Conservation (phyloP, 2,888 invertebrate genomes). For the Choreutis nemorana region DNA sequence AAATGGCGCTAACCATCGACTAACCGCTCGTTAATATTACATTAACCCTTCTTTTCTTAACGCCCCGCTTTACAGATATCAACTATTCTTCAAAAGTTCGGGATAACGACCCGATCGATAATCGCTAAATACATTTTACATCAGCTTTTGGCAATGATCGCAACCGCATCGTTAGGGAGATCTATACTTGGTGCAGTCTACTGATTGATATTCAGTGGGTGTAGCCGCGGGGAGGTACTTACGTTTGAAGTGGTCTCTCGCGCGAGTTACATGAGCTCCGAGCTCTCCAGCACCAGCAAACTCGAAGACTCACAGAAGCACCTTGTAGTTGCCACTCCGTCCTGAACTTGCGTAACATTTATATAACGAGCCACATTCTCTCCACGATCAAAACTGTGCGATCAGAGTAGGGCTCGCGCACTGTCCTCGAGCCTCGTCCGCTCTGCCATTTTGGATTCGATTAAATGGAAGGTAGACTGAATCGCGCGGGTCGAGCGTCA, state of each 20-base stretch:
- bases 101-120: constrained; percentile 47
- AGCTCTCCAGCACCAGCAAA: constrained; percentile 32
- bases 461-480: too few relatives aligned
- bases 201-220: too few relatives aligned
- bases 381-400: constrained; percentile 27
- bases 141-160: too few relatives aligned
- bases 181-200: too few relatives aligned
- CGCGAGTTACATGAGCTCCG: constrained; percentile 44
- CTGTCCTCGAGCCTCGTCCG: constrained; percentile 25
- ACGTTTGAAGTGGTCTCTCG: constrained; percentile 29
- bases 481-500: background rate
- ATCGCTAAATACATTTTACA: constrained; percentile 16
- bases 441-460: constrained; percentile 47
- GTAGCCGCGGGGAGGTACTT: constrained; percentile 34
- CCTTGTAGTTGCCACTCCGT: constrained; percentile 38
- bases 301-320: constrained; percentile 30
- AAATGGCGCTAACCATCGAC: constrained; percentile 9
- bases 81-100: constrained; percentile 28
- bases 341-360: constrained; percentile 60
- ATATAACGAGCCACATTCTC: constrained; percentile 49
- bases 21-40: constrained; percentile 17
- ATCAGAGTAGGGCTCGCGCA: constrained; percentile 34
- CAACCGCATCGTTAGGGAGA: too few relatives aligned
- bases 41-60: constrained; percentile 16
- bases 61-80: constrained; percentile 19